Base-by-base conservation (phyloP, 2,888 invertebrate genomes). In the Terebella lapidaria region DNA sequence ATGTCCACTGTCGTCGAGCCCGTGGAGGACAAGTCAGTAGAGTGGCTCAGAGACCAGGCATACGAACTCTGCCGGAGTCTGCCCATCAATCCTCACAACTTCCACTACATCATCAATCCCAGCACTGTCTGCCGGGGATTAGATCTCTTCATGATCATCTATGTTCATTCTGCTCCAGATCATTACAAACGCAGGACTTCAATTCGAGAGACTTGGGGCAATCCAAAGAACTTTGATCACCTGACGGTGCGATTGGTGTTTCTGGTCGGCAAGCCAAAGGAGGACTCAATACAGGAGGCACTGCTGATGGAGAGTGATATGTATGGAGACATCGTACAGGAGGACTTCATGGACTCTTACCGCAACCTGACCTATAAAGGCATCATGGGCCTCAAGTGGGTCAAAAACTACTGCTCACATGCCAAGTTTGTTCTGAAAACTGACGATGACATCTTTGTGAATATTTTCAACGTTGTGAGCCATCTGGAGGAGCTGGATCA, bases 391-490 rank as follows among this genome's bases (percentile, higher is more conserved):
- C 64, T 79, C n/a, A 74, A 79, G 62, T 82, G 82, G 82, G 73
- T 78, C 2, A 69, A 76, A 0, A 67, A 64, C 18, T 72, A 74
- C 65, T 82, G 82, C 67, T 65, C 60, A 15, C 67, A 73, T 42
- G 75, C 76, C 0, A 63, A 67, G 20, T 80, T 73, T 64, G 70
- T 82, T 10, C 72, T 82, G 22, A 82, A 82, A 68, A 74, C 79
- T 0, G 82, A 82, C 61, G 82, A 82, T 66, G 82, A 82, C 61
- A 81, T 82, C 53, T 74, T 82, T 59, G 76, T 82, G 22, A 81
- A 82, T 59, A 73, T 81, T 76, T 78, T 90, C 56, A 64, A 70
- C 22, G 59, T 80, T 28, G 49, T 70, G 28, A 55, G 52, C 26
- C 67, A 66, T 42, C 47, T 66, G 24, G 28, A 58, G 18, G 61